A percentile compares a stretch with the other conserved stretches of the same genome.
phyloP scores from a whole-genome alignment of 2,888 invertebrate species.

The Meiosimyza decipiens region DNA sequence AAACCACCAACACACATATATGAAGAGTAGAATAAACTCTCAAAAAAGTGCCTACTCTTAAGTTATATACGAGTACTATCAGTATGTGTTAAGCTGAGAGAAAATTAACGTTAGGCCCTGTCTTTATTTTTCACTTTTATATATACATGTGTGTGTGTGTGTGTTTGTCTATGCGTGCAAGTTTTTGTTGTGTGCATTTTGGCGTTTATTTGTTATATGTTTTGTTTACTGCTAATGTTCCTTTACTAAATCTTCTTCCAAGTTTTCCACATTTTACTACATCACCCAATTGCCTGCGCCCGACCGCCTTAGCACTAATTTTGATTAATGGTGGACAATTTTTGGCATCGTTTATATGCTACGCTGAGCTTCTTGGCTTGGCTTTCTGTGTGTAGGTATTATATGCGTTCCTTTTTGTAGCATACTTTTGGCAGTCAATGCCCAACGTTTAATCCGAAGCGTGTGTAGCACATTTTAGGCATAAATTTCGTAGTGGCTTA shows the following conservation, averaged over 20 bases:
- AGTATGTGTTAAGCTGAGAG: constrained; percentile 30
- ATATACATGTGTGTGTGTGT: background rate
- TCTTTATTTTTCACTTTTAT: constrained; percentile 11
- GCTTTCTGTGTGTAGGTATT: background rate
- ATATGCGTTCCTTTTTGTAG: background rate
- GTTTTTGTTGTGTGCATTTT: background rate
- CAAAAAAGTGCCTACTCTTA: constrained; percentile 9
- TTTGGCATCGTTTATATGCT: constrained; percentile 48
- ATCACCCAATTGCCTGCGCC: background rate
- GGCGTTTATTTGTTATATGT: background rate
- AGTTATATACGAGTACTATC: background rate
- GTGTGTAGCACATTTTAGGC: background rate
- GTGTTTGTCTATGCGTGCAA: background rate
- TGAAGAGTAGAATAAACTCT: background rate
- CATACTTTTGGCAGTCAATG: constrained; percentile 30
- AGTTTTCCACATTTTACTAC: too few species aligned
- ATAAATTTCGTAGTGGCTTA: background rate
- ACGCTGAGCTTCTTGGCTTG: constrained; percentile 41
- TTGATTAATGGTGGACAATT: constrained; percentile 51
- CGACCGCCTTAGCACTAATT: constrained; percentile 44
- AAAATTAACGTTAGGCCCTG: constrained; percentile 34
- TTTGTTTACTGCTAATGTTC: constrained; percentile 20
- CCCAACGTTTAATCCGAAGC: constrained; percentile 36
- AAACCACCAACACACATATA: background rate
- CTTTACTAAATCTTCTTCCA: background rate